Percentiles rank a stretch among this genome's conserved stretches.
Conservation (phyloP, 37 sponge, comb jelly and placozoan genomes). For the Spongia lamella region DNA sequence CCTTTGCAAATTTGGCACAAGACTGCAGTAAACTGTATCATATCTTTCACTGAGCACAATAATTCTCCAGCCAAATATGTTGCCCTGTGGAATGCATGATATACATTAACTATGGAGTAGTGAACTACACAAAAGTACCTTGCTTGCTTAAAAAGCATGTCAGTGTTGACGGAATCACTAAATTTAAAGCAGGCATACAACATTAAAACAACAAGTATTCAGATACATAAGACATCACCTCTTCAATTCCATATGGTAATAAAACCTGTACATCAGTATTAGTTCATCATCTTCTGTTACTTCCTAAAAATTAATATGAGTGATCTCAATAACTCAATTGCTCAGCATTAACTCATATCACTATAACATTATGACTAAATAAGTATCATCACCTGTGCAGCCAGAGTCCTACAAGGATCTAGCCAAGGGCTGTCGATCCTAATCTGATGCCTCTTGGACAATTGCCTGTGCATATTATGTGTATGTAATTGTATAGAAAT, state of each 20-base stretch:
- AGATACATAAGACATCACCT: slow-evolving; percentile 19
- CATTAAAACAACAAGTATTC: neutral
- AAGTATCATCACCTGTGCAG: slow-evolving; percentile 51
- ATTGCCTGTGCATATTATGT: slow-evolving; percentile 52
- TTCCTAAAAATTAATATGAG: slow-evolving; percentile 29
- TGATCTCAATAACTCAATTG: neutral
- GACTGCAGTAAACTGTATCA: slow-evolving; percentile 60
- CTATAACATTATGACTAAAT: neutral
- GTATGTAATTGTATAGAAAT: neutral
- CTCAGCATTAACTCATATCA: neutral
- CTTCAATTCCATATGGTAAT: slow-evolving; percentile 74
- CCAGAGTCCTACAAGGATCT: slow-evolving; percentile 77
- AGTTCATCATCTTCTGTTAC: slow-evolving; percentile 81
- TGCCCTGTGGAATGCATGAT: slow-evolving; percentile 42
- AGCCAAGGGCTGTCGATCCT: slow-evolving; percentile 92
- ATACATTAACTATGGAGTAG: neutral
- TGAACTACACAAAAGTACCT: slow-evolving; percentile 32
- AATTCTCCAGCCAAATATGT: slow-evolving; percentile 78
- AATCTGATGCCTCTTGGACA: slow-evolving; percentile 87
- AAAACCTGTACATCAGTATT: slow-evolving; percentile 87
- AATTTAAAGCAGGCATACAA: neutral
- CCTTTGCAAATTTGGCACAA: slow-evolving; percentile 72
- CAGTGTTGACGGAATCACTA: slow-evolving; percentile 52
- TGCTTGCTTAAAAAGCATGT: slow-evolving; percentile 76
- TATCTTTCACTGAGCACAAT: slow-evolving; percentile 61